These are phyloP conservation scores for Chaetophractus vellerosus DNA, from an alignment of 2,797 vertebrate species.

Conservation along the genomic window DNA sequence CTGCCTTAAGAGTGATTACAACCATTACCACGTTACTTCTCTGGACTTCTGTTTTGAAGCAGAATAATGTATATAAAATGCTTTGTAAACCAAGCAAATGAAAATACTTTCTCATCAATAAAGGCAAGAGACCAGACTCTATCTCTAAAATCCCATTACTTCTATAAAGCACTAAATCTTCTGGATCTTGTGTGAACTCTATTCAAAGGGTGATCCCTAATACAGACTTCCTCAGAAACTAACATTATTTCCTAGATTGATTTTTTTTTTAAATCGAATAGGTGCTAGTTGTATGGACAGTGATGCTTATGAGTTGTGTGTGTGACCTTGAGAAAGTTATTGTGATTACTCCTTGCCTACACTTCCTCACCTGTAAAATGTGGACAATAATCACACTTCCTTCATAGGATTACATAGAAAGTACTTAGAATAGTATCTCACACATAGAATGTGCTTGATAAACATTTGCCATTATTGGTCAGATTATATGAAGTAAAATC, in stretches of 20 bases:
- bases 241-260: neutral
- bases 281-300: neutral
- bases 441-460: neutral
- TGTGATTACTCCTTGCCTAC: neutral
- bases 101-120: constrained; percentile 21
- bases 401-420: neutral
- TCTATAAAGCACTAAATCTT: neutral
- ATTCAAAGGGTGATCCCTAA: neutral
- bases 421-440: neutral
- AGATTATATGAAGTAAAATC: neutral
- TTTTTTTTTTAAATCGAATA: neutral
- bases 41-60: neutral
- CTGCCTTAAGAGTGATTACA: no score
- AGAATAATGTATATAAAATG: neutral
- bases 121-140: neutral
- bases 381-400: neutral
- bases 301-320: neutral
- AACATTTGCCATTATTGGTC: neutral
- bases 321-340: neutral
- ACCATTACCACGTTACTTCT: neutral
- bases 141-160: neutral
- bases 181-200: neutral
- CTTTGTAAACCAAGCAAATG: neutral
- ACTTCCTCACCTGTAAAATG: neutral
- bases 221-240: constrained; percentile 3